Base-by-base conservation (phyloP, 1,140 invertebrate species). In the Bombus turneri region DNA sequence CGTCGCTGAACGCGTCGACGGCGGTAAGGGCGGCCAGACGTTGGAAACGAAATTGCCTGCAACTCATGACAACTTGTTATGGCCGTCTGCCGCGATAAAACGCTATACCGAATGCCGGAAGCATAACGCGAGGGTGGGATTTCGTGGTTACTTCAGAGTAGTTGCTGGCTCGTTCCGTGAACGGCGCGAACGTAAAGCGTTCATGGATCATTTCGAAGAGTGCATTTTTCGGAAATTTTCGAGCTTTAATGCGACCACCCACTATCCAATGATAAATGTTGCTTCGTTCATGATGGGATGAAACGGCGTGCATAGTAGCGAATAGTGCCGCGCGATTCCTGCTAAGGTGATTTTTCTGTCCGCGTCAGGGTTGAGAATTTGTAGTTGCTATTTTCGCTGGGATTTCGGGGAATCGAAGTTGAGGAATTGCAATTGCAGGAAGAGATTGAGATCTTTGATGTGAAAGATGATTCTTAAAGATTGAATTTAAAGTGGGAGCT, bases 21-120 rank as follows among this genome's bases (percentile, higher is more conserved):
- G 3, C 1, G 34, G 39, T 1, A 28, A 28, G 47, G 12, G 34
- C 18, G 34, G 34, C 53, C 73, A 53, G 47, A 53, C 18, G 47
- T 22, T 53, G 74, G 81, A 43, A 59, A 41, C 47, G n/a, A 83
- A 83, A 78, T 71, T 83, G 74, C 64, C 22, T 57, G 34, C 74
- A 78, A 83, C 64, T 83, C 39, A n/a, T 59, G 81, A 76, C 81
- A 77, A 69, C 81, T 66, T 41, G 34, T 18, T 47, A 37, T 1
- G 43, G 18, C 57, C 41, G 69, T 64, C n/a, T 43, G 12, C 10
- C 57, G 12, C 59, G 43, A 47, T 83, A 68, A 82, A 82, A 82
- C 41, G 81, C 10, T 66, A 28, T 28, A 75, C 25, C 28, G 41
- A 75, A 75, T 47, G 81, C 81, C n/a, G 81, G 31, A 37, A 66